phyloP scores from a whole-genome alignment of 1,140 invertebrate genomes.

The Atta cephalotes region DNA sequence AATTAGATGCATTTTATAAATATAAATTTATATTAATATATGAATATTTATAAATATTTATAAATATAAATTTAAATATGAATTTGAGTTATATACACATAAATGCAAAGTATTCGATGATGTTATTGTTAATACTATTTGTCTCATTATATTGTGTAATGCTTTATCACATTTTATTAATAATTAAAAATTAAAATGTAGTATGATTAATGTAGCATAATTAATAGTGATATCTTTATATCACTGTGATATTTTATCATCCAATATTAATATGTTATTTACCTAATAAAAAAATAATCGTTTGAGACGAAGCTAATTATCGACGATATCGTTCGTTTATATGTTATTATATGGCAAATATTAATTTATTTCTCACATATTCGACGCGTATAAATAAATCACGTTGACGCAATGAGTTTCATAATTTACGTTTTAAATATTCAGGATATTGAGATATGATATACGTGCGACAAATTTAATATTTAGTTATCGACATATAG shows the following conservation, averaged over 20 bases:
- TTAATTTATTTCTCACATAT: conserved; percentile 32
- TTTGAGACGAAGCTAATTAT: background rate
- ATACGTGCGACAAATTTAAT: background rate
- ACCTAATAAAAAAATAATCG: background rate
- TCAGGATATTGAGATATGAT: background rate
- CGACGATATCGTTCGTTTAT: background rate
- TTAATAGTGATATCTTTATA: background rate
- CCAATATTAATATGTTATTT: background rate
- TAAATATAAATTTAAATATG: background rate
- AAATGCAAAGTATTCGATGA: background rate
- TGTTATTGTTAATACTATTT: background rate
- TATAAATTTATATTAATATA: background rate
- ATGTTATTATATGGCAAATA: background rate
- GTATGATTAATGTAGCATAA: conserved; percentile 7
- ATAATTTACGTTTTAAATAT: conserved; percentile 8
- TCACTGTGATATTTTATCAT: background rate
- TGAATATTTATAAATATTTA: too few relatives aligned
- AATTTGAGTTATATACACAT: background rate
- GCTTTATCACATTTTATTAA: background rate
- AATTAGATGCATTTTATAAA: background rate
- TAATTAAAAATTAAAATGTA: conserved; percentile 4
- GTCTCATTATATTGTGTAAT: background rate
- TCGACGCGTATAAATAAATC: background rate
- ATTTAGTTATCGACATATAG: background rate
- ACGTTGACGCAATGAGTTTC: background rate